These are phyloP conservation scores for Caenorhabditis plicata DNA, from an alignment of 2,888 invertebrate species.

Conservation along the genomic window DNA sequence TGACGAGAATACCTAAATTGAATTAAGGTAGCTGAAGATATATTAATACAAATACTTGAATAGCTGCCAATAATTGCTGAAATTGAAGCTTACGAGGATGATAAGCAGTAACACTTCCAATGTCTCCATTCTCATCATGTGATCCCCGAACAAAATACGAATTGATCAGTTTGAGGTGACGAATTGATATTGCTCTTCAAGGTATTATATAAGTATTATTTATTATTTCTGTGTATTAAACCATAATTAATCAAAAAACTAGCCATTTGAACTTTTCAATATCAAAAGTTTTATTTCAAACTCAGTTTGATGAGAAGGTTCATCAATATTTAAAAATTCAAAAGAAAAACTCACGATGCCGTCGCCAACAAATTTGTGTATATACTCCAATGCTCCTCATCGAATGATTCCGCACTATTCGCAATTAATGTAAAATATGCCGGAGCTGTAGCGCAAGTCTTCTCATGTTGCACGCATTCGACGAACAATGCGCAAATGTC, in stretches of 20 bases:
- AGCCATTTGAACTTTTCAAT: too few relatives aligned
- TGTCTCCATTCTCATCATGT: conserved; percentile 79
- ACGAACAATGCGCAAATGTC: conserved; percentile 40
- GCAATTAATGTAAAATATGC: conserved; percentile 29
- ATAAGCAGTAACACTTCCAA: conserved; percentile 38
- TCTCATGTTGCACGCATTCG: conserved; percentile 35
- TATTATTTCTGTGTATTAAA: too few relatives aligned
- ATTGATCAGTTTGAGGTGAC: conserved; percentile 83
- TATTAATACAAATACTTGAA: too few relatives aligned
- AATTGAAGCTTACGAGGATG: conserved; percentile 21
- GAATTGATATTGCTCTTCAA: conserved; percentile 75
- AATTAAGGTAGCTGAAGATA: too few relatives aligned
- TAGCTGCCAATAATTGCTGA: conserved; percentile 19
- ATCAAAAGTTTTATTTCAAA: too few relatives aligned
- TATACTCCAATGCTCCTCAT: conserved; percentile 18
- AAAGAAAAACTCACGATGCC: conserved; percentile 11
- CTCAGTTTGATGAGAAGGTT: background rate
- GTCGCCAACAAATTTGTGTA: conserved; percentile 5
- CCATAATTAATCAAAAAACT: too few relatives aligned
- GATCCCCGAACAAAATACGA: conserved; percentile 87
- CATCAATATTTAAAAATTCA: background rate
- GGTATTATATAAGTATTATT: background rate
- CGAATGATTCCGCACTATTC: conserved; percentile 7
- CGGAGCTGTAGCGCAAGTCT: conserved; percentile 26
- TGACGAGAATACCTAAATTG: conserved; percentile 12